Conservation (phyloP, 2,113 vertebrate genomes). For the Cacatua alba region DNA sequence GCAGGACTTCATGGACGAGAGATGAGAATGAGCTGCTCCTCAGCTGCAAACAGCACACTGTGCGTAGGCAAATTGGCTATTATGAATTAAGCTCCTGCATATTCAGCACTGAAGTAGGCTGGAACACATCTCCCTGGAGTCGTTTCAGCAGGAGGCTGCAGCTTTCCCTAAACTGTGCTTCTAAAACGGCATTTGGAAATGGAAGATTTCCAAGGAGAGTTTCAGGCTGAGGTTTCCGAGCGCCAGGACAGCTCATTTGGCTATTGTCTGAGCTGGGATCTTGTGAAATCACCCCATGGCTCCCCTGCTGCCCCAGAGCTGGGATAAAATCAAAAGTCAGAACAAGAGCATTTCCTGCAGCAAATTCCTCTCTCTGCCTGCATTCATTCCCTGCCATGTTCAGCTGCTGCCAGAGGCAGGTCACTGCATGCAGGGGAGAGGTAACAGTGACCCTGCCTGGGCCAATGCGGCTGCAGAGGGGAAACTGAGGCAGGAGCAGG, state of each 20-base stretch:
- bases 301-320: neutral
- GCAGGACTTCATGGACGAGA: neutral
- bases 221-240: neutral
- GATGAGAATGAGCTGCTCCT: neutral
- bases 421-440: fast-evolving
- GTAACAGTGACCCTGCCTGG: neutral
- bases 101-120: neutral
- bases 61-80: neutral
- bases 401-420: neutral
- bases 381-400: neutral
- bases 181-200: neutral
- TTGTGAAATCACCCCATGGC: neutral
- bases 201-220: neutral
- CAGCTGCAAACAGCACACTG: neutral
- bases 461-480: neutral
- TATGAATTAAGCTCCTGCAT: neutral
- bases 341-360: neutral
- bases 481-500: neutral
- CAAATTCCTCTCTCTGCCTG: neutral
- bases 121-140: neutral
- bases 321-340: neutral
- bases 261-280: neutral
- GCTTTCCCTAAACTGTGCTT: neutral
- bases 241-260: neutral
- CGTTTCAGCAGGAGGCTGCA: neutral